phyloP scores from a whole-genome alignment of 53 echinoderm and acorn worm species.

The Echinarachnius parma region DNA sequence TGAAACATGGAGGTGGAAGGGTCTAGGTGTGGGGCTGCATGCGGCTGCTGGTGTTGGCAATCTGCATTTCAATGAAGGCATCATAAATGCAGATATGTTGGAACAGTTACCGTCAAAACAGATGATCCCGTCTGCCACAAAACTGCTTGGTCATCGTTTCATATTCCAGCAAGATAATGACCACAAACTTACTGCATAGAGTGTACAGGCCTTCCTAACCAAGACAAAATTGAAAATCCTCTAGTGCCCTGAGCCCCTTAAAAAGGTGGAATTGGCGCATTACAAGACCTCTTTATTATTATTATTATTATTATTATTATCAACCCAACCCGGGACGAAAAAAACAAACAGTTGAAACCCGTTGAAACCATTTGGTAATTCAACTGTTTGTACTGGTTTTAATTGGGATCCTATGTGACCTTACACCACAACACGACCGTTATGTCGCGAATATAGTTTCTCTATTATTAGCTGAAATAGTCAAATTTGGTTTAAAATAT shows the following conservation, averaged over 20 bases:
- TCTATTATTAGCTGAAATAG: too few relatives aligned
- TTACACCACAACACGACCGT: too few relatives aligned
- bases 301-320: too few relatives aligned
- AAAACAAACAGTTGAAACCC: too few relatives aligned
- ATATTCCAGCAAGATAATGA: slow-evolving; percentile 22
- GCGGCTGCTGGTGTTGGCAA: slow-evolving; percentile 12
- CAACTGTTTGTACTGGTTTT: too few relatives aligned
- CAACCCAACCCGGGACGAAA: too few relatives aligned
- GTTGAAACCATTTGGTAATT: too few relatives aligned
- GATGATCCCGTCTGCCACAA: slow-evolving; percentile 35
- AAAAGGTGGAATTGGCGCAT: too few relatives aligned
- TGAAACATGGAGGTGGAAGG: slow-evolving; percentile 13
- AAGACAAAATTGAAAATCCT: slow-evolving; percentile 7
- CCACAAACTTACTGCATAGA: neutral
- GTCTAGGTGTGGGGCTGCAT: slow-evolving; percentile 14
- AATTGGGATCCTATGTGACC: too few relatives aligned
- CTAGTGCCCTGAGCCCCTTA: slow-evolving; percentile 13
- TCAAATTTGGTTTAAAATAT: too few relatives aligned
- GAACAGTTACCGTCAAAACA: neutral
- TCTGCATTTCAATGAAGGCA: slow-evolving; percentile 8
- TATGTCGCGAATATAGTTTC: too few relatives aligned
- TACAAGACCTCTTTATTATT: too few relatives aligned
- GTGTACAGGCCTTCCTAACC: neutral
- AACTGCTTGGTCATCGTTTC: slow-evolving; percentile 13
- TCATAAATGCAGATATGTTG: slow-evolving; percentile 2